Evolutionary conservation across 2,113 vertebrate genomes (phyloP).

Genomic region (Galbula dea): DNA sequence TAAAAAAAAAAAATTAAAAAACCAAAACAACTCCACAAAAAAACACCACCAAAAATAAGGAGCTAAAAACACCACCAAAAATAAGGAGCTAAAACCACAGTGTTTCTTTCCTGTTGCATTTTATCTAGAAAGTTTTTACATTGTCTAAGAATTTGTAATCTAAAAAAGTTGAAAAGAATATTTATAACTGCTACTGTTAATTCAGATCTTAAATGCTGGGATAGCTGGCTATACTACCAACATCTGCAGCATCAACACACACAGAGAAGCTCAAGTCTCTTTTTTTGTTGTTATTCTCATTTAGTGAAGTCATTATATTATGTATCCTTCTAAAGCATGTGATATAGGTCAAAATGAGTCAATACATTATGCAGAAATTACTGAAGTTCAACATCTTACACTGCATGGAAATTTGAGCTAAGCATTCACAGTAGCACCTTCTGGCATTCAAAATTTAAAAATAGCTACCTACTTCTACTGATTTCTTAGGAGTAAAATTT

Average conservation of each 20-base stretch:
- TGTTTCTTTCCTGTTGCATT: neutral
- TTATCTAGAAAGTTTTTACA: neutral
- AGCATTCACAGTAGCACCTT: neutral
- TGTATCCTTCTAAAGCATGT: neutral
- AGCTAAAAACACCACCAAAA: neutral
- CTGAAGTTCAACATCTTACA: neutral
- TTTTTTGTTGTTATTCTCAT: neutral
- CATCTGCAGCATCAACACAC: too few species aligned
- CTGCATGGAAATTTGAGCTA: neutral
- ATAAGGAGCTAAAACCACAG: too few species aligned
- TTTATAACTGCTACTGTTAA: neutral
- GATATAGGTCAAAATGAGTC: neutral
- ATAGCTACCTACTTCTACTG: neutral
- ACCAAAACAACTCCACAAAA: too few species aligned
- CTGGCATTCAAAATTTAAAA: neutral
- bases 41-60: too few species aligned
- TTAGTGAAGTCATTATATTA: neutral
- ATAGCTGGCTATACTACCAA: neutral
- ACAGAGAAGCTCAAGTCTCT: neutral
- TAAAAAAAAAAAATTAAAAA: neutral
- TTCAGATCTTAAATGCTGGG: neutral
- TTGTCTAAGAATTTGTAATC: neutral
- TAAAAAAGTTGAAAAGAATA: neutral
- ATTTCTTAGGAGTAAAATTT: conserved; percentile 9
- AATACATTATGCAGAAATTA: neutral